Conservation (phyloP, 53 echinoderm and acorn worm species). For the Holothuria leucospilota region DNA sequence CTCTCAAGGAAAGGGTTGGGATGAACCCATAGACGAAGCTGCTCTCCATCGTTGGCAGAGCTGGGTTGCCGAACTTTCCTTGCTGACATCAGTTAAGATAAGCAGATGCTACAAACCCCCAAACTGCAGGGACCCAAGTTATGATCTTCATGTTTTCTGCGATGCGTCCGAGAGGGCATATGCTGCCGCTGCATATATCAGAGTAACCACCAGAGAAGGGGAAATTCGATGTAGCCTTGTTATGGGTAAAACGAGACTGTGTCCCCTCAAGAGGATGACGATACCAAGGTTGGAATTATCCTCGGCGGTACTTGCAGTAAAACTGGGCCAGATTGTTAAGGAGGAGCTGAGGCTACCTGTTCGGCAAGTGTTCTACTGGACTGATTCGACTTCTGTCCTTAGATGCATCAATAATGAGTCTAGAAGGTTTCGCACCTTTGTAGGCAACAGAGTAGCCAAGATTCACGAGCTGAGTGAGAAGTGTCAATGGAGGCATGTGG, state of each 20-base stretch:
- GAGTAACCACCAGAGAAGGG: neutral
- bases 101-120: too few species aligned
- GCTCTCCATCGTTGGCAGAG: too few species aligned
- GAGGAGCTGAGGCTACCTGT: neutral
- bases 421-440: too few species aligned
- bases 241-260: too few species aligned
- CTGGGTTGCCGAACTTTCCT: too few species aligned
- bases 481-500: slow-evolving; percentile 1
- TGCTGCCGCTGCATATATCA: neutral
- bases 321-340: neutral
- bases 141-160: too few species aligned
- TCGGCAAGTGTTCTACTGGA: neutral
- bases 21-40: too few species aligned
- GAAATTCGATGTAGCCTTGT: too few species aligned
- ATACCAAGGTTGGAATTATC: neutral
- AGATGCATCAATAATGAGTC: neutral
- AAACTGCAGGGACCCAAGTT: too few species aligned
- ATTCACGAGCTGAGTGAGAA: neutral
- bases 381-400: neutral
- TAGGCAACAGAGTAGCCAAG: neutral
- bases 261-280: neutral
- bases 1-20: too few species aligned
- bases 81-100: too few species aligned
- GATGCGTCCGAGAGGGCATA: too few species aligned
- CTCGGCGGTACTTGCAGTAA: neutral